Conservation (phyloP, 2,797 vertebrate species). For the Ceyx erithaca region DNA sequence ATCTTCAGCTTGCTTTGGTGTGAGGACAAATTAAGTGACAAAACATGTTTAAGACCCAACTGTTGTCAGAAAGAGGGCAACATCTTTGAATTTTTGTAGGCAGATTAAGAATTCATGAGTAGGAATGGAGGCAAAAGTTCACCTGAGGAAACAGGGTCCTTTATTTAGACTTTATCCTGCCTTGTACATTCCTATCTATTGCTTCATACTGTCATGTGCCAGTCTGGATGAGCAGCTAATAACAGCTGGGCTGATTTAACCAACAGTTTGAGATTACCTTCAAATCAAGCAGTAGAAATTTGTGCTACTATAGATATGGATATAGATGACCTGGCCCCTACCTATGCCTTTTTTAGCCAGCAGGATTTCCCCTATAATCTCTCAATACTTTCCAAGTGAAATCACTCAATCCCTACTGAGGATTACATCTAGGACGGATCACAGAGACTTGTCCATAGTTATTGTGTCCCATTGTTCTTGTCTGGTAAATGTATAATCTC, state of each 20-base stretch:
- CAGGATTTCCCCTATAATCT: conserved; percentile 16
- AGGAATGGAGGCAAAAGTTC: conserved; percentile 4
- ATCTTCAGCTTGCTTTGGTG: neutral
- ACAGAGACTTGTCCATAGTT: neutral
- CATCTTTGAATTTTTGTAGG: neutral
- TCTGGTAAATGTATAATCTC: conserved; percentile 63
- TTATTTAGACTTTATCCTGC: conserved; percentile 32
- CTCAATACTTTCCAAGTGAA: conserved; percentile 50
- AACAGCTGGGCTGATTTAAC: neutral
- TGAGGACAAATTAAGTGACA: neutral
- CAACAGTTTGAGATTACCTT: neutral
- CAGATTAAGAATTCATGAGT: neutral
- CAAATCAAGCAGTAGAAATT: neutral
- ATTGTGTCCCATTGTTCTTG: conserved; percentile 49
- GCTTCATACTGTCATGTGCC: neutral
- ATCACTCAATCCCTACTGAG: neutral
- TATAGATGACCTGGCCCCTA: neutral
- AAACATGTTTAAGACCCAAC: neutral
- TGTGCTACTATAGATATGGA: neutral
- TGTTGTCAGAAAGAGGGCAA: neutral
- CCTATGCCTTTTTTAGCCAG: neutral
- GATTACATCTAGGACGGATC: neutral
- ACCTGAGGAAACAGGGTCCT: conserved; percentile 14
- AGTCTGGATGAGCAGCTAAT: conserved; percentile 10
- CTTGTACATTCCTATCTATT: neutral